Evolutionary conservation across 92 coral and sea anemone genomes (phyloP).

Genomic region (Bergia sp.): DNA sequence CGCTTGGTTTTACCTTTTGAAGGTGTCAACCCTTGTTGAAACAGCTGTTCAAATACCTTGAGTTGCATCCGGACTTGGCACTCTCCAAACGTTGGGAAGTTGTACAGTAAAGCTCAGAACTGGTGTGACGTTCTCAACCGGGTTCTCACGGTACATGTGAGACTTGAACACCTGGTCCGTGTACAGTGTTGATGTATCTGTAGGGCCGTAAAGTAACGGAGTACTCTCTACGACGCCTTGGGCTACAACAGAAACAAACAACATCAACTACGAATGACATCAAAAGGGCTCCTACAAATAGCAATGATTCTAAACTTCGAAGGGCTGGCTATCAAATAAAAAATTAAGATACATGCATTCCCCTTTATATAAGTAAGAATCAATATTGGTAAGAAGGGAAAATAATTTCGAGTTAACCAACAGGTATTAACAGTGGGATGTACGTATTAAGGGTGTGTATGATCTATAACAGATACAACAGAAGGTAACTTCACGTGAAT

Average conservation of each 20-base stretch:
- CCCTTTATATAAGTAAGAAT: no score
- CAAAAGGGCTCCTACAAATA: not conserved
- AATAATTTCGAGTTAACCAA: no score
- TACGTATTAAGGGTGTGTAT: no score
- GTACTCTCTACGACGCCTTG: conserved; percentile 56
- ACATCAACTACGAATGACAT: not conserved
- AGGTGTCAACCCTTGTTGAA: not conserved
- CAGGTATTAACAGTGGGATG: no score
- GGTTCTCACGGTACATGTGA: conserved; percentile 58
- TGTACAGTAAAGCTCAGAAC: conserved; percentile 76
- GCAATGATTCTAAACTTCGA: not conserved
- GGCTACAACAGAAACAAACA: conserved; percentile 6
- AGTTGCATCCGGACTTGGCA: not conserved
- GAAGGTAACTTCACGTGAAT: no score
- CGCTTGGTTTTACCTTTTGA: no score
- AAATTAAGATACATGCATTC: no score
- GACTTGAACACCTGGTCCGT: conserved; percentile 69
- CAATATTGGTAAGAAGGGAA: no score
- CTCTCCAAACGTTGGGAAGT: conserved; percentile 57
- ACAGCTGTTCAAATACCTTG: conserved; percentile 1
- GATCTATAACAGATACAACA: no score
- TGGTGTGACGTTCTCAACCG: conserved; percentile 70
- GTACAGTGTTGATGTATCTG: conserved; percentile 76
- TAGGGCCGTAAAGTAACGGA: conserved; percentile 81
- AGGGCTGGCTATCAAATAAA: no score